These are phyloP conservation scores for Felis catus DNA, from an alignment of 2,113 vertebrate species.

Conservation along the genomic window DNA sequence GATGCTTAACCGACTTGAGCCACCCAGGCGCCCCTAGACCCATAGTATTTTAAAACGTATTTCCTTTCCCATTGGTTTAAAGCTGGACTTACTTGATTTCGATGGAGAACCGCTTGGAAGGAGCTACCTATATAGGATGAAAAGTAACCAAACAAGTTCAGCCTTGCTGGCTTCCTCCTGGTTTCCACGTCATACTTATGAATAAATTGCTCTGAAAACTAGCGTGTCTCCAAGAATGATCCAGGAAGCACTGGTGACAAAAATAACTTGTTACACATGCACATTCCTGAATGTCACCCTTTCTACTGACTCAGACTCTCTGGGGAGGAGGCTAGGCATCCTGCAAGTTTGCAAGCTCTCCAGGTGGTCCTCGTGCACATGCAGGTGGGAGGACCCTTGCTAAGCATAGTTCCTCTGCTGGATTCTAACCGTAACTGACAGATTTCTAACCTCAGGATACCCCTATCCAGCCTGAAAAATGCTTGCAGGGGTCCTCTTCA, in stretches of 20 bases:
- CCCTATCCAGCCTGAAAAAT: background rate
- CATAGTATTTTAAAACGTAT: background rate
- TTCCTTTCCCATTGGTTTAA: background rate
- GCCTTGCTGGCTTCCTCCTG: background rate
- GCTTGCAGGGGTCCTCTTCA: background rate
- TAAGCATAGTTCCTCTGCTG: background rate
- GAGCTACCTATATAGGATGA: background rate
- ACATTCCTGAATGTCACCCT: background rate
- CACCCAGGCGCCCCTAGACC: background rate
- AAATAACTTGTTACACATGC: background rate
- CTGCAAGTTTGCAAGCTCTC: background rate
- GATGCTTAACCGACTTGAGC: no score
- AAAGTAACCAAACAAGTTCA: background rate
- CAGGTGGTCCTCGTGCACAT: background rate
- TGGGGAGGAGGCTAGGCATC: background rate
- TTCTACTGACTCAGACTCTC: background rate
- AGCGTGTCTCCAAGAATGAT: background rate
- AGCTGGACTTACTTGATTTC: background rate
- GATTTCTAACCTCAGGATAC: background rate
- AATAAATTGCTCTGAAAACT: background rate
- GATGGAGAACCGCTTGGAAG: background rate
- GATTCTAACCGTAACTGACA: background rate
- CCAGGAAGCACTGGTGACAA: background rate
- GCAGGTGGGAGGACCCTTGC: background rate
- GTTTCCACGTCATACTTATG: background rate